Evolutionary conservation across 2,888 invertebrate species (phyloP), one percentile per base, ranked within the genome.

Genomic region (Drosophila subquinaria): DNA sequence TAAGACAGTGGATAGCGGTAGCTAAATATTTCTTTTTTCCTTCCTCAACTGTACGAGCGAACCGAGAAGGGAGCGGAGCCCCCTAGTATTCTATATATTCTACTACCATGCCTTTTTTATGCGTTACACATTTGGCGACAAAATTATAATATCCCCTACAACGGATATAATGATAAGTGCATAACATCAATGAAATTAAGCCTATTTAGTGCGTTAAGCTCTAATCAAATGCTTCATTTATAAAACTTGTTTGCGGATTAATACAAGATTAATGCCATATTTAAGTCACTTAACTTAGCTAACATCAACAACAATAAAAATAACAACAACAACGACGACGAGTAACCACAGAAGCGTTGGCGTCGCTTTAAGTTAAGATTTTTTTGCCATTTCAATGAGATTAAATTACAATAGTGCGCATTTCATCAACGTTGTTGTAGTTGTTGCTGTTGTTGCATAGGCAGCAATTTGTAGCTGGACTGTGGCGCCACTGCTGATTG

Each of bases 361-460:
- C 60, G 56, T 64, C 48, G 60, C 66, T 70, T 70, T 61, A 23
- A 63, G 35, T 51, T 45, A 53, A 38, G 9, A 45, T 50, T 55
- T 65, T 62, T 61, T 61, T 56, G 62, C 45, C 43, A 73, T 20
- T 69, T 38, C 52, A 56, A 48, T 69, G 47, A 45, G 64, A 76
- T 76, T 57, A 60, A 79, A 70, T 74, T 76, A 59, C 73, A 69
- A 69, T 73, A 73, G 61, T 59, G 61, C 69, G 65, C 69, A 69
- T 66, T 73, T 66, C 51, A 59, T 50, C 42, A 53, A 53, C n/a
- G 10, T 65, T 36, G 17, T 38, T 53, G 36, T 36, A 17, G 62
- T 40, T 42, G 56, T 17, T 33, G 51, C 6, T 13, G n/a, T n/a
- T 53, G 48, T 13, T 36, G 15, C 11, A 13, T 3, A 42, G 23